Evolutionary conservation across 2,797 vertebrate species (phyloP).

Genomic region (Sebastes reedi): DNA sequence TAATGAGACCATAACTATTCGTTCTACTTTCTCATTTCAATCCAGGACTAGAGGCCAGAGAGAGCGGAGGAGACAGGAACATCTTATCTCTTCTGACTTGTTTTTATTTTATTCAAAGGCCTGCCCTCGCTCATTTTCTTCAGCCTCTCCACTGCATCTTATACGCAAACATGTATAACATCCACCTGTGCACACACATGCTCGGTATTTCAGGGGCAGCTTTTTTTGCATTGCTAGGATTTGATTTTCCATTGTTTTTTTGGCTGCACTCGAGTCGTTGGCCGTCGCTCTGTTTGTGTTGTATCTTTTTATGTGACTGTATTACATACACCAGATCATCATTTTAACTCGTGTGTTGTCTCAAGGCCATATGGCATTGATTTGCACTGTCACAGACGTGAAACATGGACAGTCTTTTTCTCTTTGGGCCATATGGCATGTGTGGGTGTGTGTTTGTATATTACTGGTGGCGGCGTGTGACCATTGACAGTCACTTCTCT

Average conservation of each 20-base stretch:
- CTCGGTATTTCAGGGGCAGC: background rate
- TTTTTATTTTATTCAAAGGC: conserved; percentile 9
- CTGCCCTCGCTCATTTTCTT: conserved; percentile 1
- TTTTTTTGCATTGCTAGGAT: background rate
- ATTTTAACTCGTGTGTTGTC: conserved; percentile 54
- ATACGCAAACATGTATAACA: background rate
- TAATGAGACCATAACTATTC: conserved; percentile 70
- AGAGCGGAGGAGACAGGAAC: conserved; percentile 23
- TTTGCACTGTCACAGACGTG: conserved; percentile 62
- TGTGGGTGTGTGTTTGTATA: conserved; percentile 67
- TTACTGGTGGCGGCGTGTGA: conserved; percentile 35
- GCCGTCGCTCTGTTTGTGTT: conserved; percentile 26
- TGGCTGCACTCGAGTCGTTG: background rate
- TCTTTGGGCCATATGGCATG: conserved; percentile 72
- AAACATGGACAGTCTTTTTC: conserved; percentile 58
- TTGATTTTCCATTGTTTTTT: background rate
- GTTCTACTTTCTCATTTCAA: conserved; percentile 57
- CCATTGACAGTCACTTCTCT: conserved; percentile 48
- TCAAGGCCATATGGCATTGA: conserved; percentile 69
- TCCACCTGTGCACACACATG: background rate
- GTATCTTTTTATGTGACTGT: conserved; percentile 21
- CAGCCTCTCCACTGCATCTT: conserved; percentile 1
- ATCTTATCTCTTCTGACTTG: conserved; percentile 24
- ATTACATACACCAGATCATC: conserved; percentile 52
- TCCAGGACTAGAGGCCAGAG: conserved; percentile 31